A percentile compares a stretch with the other conserved stretches of the same genome.
Evolutionary conservation across 2,113 vertebrate species (phyloP).

Genomic region (Catagonus wagneri): DNA sequence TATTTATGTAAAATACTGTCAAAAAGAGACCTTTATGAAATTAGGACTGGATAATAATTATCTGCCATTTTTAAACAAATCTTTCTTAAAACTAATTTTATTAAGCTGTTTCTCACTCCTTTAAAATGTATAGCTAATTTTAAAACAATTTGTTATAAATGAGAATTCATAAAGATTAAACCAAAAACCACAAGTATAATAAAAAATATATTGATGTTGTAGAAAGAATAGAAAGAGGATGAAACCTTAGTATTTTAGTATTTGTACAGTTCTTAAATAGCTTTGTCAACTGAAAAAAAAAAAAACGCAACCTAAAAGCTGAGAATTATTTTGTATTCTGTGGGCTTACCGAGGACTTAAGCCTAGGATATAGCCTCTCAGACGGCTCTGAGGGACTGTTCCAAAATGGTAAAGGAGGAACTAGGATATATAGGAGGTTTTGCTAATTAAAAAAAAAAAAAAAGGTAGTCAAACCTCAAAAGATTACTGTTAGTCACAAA

Average conservation of each 20-base stretch:
- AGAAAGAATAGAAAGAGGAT: neutral
- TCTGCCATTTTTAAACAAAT: neutral
- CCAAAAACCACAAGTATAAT: neutral
- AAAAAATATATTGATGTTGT: neutral
- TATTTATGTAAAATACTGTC: neutral
- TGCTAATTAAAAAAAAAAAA: neutral
- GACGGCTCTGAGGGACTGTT: neutral
- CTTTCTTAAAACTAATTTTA: conserved; percentile 55
- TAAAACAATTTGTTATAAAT: neutral
- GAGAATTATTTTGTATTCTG: neutral
- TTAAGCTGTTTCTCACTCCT: conserved; percentile 56
- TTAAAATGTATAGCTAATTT: conserved; percentile 56
- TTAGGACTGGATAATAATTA: neutral
- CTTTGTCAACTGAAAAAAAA: neutral
- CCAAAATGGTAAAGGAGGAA: neutral
- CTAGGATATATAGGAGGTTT: neutral
- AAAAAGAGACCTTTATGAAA: neutral
- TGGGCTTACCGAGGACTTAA: neutral
- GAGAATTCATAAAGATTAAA: neutral
- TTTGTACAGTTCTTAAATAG: neutral
- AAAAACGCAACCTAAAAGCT: neutral
- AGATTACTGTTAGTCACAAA: neutral
- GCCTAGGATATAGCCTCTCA: neutral
- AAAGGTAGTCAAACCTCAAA: neutral
- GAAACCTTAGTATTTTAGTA: neutral